Conservation (phyloP, 2,797 vertebrate genomes). For the Lepus townsendii region DNA sequence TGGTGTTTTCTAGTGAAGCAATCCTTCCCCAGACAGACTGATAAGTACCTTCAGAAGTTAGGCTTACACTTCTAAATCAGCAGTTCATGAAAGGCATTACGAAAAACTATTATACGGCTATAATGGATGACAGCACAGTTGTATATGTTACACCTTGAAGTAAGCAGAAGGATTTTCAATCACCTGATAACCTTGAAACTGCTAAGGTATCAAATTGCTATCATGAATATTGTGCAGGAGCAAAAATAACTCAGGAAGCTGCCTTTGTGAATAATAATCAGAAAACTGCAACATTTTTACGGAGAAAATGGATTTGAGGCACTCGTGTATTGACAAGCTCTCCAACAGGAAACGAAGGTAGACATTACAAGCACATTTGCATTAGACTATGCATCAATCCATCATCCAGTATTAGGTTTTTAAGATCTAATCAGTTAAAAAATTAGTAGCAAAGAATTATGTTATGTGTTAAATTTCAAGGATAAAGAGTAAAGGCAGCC, state of each 20-base stretch:
- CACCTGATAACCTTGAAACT: conserved; percentile 93
- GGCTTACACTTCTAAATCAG: conserved; percentile 90
- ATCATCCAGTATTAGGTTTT: conserved; percentile 66
- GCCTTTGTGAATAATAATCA: conserved; percentile 91
- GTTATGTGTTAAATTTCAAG: conserved; percentile 41
- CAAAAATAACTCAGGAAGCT: conserved; percentile 90
- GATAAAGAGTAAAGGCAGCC: neutral
- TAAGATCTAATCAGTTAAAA: conserved; percentile 76
- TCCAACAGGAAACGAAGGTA: conserved; percentile 80
- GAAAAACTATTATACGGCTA: conserved; percentile 89
- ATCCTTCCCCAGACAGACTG: conserved; percentile 70
- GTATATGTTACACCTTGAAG: conserved; percentile 92
- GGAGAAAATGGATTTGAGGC: conserved; percentile 83
- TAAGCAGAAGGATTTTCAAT: conserved; percentile 91
- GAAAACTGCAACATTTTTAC: conserved; percentile 85
- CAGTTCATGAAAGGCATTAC: conserved; percentile 91
- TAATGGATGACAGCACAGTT: conserved; percentile 89
- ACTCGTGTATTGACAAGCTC: conserved; percentile 81
- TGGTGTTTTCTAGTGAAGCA: conserved; percentile 69
- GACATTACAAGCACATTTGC: conserved; percentile 84
- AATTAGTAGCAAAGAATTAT: conserved; percentile 59
- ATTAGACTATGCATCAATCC: conserved; percentile 82
- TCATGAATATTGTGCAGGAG: conserved; percentile 91
- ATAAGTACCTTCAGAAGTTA: conserved; percentile 87
- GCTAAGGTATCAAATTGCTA: conserved; percentile 92